Conservation (phyloP, 92 coral and sea anemone genomes). For the Epizoanthus rinbou region DNA sequence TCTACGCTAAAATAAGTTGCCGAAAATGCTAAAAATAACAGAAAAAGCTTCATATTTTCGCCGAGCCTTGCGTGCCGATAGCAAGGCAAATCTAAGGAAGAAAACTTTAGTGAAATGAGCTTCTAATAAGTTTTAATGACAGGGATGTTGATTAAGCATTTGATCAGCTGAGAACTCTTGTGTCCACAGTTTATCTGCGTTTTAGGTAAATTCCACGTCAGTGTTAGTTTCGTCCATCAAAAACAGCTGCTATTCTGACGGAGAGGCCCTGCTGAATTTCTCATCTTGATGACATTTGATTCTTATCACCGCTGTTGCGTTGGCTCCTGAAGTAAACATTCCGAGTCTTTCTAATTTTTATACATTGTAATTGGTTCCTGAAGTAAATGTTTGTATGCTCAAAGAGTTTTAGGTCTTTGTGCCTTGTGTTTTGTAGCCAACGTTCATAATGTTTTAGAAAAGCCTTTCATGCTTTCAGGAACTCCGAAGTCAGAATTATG, state of each 20-base stretch:
- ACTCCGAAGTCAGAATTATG: too few species aligned
- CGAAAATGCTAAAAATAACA: not conserved
- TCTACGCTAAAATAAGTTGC: conserved; percentile 18
- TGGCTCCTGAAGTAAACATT: too few species aligned
- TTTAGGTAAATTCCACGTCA: conserved; percentile 27
- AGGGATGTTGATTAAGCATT: not conserved
- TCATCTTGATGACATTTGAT: not conserved
- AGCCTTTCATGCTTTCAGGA: too few species aligned
- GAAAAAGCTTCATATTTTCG: conserved; percentile 30
- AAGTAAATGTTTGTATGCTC: too few species aligned
- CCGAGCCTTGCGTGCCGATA: conserved; percentile 6
- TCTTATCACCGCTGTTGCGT: too few species aligned
- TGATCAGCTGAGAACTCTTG: conserved; percentile 13
- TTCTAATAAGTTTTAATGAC: conserved; percentile 1
- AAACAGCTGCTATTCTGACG: conserved; percentile 31
- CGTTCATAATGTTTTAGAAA: too few species aligned
- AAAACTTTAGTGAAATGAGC: not conserved
- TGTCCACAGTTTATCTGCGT: conserved; percentile 1
- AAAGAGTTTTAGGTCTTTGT: too few species aligned
- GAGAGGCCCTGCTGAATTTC: not conserved
- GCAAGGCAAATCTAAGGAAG: not conserved
- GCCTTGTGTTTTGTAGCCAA: too few species aligned
- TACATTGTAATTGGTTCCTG: too few species aligned
- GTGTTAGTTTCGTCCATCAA: not conserved
- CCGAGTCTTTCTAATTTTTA: too few species aligned